Percentiles rank a stretch among this genome's conserved stretches.
phyloP scores from a whole-genome alignment of 2,888 invertebrate species.

The Oscheius onirici region DNA sequence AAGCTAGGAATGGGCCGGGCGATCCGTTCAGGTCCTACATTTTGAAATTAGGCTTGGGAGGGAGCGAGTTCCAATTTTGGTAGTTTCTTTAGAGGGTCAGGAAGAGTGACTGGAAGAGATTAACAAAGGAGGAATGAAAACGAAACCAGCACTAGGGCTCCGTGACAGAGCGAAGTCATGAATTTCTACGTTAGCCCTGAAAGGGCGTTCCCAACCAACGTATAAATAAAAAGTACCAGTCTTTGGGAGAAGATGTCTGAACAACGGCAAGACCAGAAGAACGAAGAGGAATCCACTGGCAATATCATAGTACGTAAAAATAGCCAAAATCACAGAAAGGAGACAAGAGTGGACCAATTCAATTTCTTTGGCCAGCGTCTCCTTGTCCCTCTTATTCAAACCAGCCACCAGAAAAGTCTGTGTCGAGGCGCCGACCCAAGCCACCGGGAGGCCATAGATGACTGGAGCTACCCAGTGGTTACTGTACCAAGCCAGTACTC shows the following conservation, averaged over 20 bases:
- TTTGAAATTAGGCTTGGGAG: too few species aligned
- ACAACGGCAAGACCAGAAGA: conserved; percentile 42
- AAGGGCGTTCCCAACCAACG: too few species aligned
- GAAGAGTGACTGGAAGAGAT: too few species aligned
- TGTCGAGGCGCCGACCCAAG: conserved; percentile 47
- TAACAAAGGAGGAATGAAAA: too few species aligned
- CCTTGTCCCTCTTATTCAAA: conserved; percentile 32
- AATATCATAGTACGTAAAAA: conserved; percentile 54
- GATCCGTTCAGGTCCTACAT: too few species aligned
- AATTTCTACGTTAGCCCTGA: not conserved
- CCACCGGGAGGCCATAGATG: conserved; percentile 46
- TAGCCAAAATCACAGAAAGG: conserved; percentile 35
- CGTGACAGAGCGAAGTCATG: not conserved
- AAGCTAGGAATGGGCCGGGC: too few species aligned
- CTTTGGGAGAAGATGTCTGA: conserved; percentile 22
- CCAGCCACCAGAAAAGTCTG: conserved; percentile 38
- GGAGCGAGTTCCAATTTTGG: too few species aligned
- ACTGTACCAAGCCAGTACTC: conserved; percentile 43
- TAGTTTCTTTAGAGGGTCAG: too few species aligned
- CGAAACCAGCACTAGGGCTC: too few species aligned
- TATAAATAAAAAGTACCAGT: not conserved
- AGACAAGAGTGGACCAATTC: conserved; percentile 42
- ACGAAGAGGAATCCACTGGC: conserved; percentile 57
- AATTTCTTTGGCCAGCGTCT: conserved; percentile 21
- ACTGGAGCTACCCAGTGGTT: conserved; percentile 50